Base-by-base conservation (phyloP, 2,888 invertebrate genomes). In the Synanthedon formicaeformis region DNA sequence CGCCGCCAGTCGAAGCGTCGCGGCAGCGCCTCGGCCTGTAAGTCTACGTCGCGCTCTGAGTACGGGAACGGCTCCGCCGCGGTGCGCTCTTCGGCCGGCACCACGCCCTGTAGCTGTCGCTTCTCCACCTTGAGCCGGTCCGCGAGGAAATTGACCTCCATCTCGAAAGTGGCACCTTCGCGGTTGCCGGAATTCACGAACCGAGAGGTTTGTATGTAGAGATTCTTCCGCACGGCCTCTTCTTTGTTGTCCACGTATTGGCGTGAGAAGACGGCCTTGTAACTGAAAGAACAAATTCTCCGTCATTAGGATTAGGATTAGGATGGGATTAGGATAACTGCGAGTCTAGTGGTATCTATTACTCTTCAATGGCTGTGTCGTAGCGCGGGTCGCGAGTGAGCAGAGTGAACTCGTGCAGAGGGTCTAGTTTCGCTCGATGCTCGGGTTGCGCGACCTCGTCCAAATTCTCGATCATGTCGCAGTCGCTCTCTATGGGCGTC, bases 1-100 rank as follows among this genome's bases (percentile, higher is more conserved):
- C 67, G 58, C 40, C 85, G 67, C 85, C 85, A 86, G 64, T 85
- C 84, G 63, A 83, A 85, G 27, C 54, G 59, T 6, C 66, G 61
- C 11, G 79, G 79, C 63, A 83, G 67, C n/a, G 63, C 60, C 14
- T 58, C 59, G 23, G 66, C 66, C 48, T 65, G 56, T 6, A 58
- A 59, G 12, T 61, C 58, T 51, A 78, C 58, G 54, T 67, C 58
- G n/a, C 52, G 56, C 50, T 64, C 64, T 45, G 67, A 41, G 59
- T 76, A 69, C 55, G 80, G 77, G 71, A 81, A 81, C 14, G 51
- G 55, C 63, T 69, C 72, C 11, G 66, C 65, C 3, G 57, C 58
- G 51, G 54, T 57, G 51, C 53, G 52, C 55, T 62, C 62, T 1
- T 56, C 56, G 2, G 51, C 54, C 4, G 50, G 53, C 53, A 53